Conservation (phyloP, 2,113 vertebrate genomes). For the Thunnus thynnus region DNA sequence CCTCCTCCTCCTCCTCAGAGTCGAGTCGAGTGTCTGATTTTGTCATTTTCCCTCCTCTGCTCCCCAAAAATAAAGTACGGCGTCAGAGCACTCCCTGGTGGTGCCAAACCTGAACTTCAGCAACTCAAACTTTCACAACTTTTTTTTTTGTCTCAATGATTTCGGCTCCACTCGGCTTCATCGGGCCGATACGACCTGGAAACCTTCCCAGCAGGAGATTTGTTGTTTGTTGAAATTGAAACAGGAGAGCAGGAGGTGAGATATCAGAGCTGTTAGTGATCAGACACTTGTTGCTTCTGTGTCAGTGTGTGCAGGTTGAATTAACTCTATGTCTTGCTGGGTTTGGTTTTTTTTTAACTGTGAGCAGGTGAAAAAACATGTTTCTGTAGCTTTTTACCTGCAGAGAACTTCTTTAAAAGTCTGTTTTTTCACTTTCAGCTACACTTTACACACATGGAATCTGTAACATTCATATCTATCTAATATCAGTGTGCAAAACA, state of each 20-base stretch:
- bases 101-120: slow-evolving; percentile 79
- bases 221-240: not conserved
- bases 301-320: not conserved
- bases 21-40: slow-evolving; percentile 16
- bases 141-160: slow-evolving; percentile 18
- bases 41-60: slow-evolving; percentile 32
- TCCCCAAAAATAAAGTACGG: slow-evolving; percentile 64
- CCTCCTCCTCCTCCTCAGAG: not conserved
- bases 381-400: too few species aligned
- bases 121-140: slow-evolving; percentile 58
- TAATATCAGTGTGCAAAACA: too few species aligned
- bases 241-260: not conserved
- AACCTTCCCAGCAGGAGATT: not conserved
- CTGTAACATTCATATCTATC: too few species aligned
- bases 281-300: slow-evolving; percentile 27
- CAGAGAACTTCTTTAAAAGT: too few species aligned
- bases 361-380: too few species aligned
- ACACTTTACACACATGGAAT: too few species aligned
- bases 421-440: too few species aligned
- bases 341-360: too few species aligned
- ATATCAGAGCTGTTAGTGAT: not conserved
- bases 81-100: slow-evolving; percentile 85
- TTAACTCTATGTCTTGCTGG: too few species aligned
- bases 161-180: not conserved
- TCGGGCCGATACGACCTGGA: not conserved